Evolutionary conservation across 2,797 vertebrate species (phyloP).

Genomic region (Pangasius sanitwongsei): DNA sequence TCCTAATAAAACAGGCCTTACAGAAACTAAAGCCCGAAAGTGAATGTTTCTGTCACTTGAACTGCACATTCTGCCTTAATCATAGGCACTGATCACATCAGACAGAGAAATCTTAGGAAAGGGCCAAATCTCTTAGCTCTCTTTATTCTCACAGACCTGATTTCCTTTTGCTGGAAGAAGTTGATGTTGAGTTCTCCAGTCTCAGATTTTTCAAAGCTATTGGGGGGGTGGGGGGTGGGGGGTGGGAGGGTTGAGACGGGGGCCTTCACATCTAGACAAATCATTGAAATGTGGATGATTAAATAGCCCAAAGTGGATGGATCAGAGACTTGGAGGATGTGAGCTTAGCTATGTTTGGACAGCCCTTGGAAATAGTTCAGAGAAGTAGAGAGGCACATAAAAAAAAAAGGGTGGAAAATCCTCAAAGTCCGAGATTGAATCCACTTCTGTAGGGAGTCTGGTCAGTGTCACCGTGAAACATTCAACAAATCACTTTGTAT

Average conservation of each 20-base stretch:
- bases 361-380: slow-evolving; percentile 15
- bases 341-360: slow-evolving; percentile 13
- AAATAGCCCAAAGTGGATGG: background rate
- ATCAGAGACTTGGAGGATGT: background rate
- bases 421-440: background rate
- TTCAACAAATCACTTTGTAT: background rate
- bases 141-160: background rate
- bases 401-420: background rate
- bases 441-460: slow-evolving; percentile 1
- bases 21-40: background rate
- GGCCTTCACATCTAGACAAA: slow-evolving; percentile 3
- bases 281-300: slow-evolving; percentile 9
- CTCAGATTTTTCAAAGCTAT: slow-evolving; percentile 4
- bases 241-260: background rate
- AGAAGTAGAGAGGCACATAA: background rate
- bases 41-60: background rate
- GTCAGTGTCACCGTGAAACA: background rate
- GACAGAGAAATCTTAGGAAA: background rate
- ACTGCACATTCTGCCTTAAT: background rate
- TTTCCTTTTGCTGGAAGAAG: background rate
- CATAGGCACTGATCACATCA: background rate
- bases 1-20: background rate
- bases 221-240: background rate
- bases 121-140: background rate
- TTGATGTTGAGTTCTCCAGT: background rate